Evolutionary conservation across 2,888 invertebrate species (phyloP).

Genomic region (Cheilosia pagana): DNA sequence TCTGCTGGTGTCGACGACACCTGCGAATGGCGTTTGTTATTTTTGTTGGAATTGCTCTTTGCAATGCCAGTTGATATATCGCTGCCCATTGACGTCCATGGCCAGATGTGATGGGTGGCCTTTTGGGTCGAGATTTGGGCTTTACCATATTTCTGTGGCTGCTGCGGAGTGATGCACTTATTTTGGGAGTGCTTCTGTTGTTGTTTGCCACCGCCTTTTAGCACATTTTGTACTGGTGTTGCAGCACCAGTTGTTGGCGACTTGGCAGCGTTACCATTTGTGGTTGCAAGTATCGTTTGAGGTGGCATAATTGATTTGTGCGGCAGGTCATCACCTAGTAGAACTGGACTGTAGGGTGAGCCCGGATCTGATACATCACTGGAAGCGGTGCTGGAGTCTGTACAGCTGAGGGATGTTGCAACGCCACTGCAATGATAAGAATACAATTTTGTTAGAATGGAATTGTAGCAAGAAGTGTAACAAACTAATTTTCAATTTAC

Average conservation of each 20-base stretch:
- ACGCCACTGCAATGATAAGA: constrained; percentile 89
- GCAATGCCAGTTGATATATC: constrained; percentile 38
- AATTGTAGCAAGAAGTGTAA: neutral
- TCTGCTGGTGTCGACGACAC: constrained; percentile 74
- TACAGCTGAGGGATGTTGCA: constrained; percentile 90
- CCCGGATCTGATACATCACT: constrained; percentile 95
- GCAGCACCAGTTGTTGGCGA: constrained; percentile 74
- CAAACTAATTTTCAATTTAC: too few species aligned
- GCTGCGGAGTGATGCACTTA: constrained; percentile 73
- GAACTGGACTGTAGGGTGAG: constrained; percentile 90
- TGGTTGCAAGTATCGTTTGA: constrained; percentile 80
- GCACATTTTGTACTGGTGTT: constrained; percentile 57
- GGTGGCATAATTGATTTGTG: constrained; percentile 80
- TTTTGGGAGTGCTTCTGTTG: constrained; percentile 78
- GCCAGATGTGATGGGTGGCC: constrained; percentile 57
- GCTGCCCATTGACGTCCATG: constrained; percentile 63
- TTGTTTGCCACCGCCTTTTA: constrained; percentile 55
- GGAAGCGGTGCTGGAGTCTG: constrained; percentile 88
- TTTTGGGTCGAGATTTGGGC: constrained; percentile 45
- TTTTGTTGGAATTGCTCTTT: constrained; percentile 49
- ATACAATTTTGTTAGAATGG: constrained; percentile 27
- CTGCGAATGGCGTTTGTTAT: constrained; percentile 75
- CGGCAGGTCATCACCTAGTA: constrained; percentile 85
- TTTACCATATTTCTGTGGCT: constrained; percentile 69
- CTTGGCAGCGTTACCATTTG: constrained; percentile 77